Conservation (phyloP, 2,797 vertebrate genomes). For the Huso huso region DNA sequence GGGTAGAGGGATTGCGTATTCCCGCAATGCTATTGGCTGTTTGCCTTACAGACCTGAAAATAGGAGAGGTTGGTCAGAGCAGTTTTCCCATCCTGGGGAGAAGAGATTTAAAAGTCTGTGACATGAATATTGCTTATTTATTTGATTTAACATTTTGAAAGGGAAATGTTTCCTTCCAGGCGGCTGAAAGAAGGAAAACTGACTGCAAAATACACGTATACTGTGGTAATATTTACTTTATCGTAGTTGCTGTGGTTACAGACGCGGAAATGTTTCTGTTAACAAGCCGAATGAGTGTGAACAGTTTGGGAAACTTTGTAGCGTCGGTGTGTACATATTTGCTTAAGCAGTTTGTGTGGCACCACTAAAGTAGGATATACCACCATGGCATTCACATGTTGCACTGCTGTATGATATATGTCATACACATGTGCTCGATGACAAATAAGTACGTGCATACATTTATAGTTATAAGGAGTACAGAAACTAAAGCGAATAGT, state of each 20-base stretch:
- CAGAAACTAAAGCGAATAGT: too few species aligned
- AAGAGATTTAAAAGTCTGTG: slow-evolving; percentile 36
- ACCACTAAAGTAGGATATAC: background rate
- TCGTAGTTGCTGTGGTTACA: slow-evolving; percentile 13
- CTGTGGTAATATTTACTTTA: slow-evolving; percentile 38
- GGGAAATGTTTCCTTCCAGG: slow-evolving; percentile 60
- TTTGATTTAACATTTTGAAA: slow-evolving; percentile 10
- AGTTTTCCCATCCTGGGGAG: slow-evolving; percentile 19
- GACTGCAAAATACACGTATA: slow-evolving; percentile 60
- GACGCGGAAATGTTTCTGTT: slow-evolving; percentile 3
- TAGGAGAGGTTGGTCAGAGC: background rate
- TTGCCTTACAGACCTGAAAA: background rate
- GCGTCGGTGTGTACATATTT: background rate
- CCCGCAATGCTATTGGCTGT: slow-evolving; percentile 12
- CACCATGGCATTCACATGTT: background rate
- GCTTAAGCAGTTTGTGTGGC: slow-evolving; percentile 6
- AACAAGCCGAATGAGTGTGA: background rate
- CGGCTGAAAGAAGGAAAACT: slow-evolving; percentile 53
- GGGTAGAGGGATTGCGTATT: background rate
- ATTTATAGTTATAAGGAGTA: too few species aligned
- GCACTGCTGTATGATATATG: too few species aligned
- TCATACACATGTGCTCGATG: too few species aligned
- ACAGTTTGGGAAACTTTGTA: slow-evolving; percentile 5
- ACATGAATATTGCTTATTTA: slow-evolving; percentile 37
- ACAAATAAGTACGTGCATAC: too few species aligned